These are phyloP conservation scores for Scaptomyza reducta DNA, from an alignment of 2,888 invertebrate genomes.

Conservation along the genomic window DNA sequence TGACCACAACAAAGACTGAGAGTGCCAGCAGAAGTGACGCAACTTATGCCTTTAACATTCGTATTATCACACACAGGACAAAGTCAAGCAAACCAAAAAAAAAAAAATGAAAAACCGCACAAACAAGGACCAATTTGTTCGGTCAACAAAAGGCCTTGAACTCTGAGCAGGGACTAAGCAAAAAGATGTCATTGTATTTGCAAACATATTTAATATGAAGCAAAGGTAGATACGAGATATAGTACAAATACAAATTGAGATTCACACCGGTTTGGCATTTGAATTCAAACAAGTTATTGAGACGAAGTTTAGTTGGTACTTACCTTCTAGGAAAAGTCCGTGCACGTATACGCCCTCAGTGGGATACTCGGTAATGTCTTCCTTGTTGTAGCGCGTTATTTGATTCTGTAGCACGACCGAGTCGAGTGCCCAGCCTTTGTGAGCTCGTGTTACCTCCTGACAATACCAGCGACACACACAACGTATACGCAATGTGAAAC, in stretches of 20 bases:
- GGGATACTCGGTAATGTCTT: constrained; percentile 95
- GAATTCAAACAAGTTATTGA: constrained; percentile 14
- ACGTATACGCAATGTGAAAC: constrained; percentile 36
- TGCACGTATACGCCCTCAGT: constrained; percentile 96
- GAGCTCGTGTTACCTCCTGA: constrained; percentile 97
- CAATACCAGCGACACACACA: constrained; percentile 26
- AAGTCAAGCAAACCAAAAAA: neutral
- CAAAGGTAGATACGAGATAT: constrained; percentile 18
- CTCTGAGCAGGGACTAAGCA: constrained; percentile 9
- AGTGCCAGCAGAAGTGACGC: constrained; percentile 10
- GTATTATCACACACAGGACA: constrained; percentile 34
- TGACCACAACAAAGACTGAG: constrained; percentile 48
- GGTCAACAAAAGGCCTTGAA: constrained; percentile 42
- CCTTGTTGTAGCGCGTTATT: constrained; percentile 93
- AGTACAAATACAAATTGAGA: constrained; percentile 22
- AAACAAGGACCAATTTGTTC: constrained; percentile 33
- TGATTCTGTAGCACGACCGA: constrained; percentile 97
- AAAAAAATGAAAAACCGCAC: constrained; percentile 9
- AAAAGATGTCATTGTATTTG: constrained; percentile 15
- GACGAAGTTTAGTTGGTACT: constrained; percentile 27
- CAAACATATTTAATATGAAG: constrained; percentile 5
- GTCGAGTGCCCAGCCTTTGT: constrained; percentile 98
- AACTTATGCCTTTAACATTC: constrained; percentile 32
- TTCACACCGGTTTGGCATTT: constrained; percentile 16
- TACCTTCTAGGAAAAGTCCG: constrained; percentile 96